A percentile compares a stretch with the other conserved stretches of the same genome.
These are phyloP conservation scores for Hydractinia symbiolongicarpus DNA, from an alignment of 30 jellyfish, hydroid and myxozoan species.

Conservation along the genomic window DNA sequence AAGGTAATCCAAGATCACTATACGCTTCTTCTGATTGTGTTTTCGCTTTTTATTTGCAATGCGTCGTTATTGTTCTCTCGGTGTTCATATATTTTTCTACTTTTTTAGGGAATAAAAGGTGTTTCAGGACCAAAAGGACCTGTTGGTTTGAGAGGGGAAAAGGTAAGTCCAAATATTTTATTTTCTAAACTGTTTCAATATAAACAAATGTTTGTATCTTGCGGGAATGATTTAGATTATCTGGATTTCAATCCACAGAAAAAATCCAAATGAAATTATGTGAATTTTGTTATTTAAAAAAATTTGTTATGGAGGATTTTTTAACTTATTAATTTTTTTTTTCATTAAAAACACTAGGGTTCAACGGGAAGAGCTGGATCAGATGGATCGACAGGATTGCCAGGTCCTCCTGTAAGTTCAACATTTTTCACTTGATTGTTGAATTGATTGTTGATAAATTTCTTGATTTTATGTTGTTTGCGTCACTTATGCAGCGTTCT, in stretches of 20 bases:
- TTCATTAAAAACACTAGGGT: neutral
- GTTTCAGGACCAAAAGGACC: slow-evolving; percentile 15
- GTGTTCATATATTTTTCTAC: neutral
- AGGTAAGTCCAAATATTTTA: neutral
- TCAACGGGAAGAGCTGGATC: slow-evolving; percentile 2
- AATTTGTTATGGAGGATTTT: no score
- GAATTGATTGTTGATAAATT: no score
- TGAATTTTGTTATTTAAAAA: no score
- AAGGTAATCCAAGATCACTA: neutral
- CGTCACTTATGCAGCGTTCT: no score
- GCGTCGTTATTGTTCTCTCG: neutral
- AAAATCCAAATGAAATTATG: no score
- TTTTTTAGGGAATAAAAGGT: slow-evolving; percentile 11
- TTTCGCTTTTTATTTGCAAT: neutral
- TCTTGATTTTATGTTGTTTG: no score
- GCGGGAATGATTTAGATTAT: no score
- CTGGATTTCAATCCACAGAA: no score
- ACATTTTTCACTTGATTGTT: neutral
- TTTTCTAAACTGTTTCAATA: neutral
- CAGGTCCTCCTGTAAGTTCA: slow-evolving; percentile 5
- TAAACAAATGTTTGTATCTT: no score
- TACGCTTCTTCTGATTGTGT: neutral
- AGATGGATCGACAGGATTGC: slow-evolving; percentile 13
- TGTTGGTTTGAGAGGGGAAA: slow-evolving; percentile 8
- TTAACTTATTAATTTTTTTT: no score